These are phyloP conservation scores for Capreolus pygargus DNA, from an alignment of 2,113 vertebrate genomes.

Conservation along the genomic window DNA sequence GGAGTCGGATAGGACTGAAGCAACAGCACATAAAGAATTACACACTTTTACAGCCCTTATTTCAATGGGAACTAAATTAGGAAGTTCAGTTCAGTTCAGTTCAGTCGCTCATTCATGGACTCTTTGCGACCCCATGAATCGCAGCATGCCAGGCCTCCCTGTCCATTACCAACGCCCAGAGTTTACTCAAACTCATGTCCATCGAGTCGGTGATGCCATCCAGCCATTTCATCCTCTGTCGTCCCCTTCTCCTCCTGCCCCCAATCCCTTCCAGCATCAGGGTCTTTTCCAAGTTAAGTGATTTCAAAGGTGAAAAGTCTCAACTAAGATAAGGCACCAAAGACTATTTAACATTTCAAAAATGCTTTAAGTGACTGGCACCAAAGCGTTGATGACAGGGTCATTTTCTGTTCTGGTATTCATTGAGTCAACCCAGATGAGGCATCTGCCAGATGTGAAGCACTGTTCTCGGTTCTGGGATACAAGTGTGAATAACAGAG, in stretches of 20 bases:
- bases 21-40: background rate
- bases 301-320: background rate
- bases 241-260: no score
- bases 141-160: no score
- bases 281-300: background rate
- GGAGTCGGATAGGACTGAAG: fast-evolving
- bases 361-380: background rate
- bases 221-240: no score
- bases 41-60: background rate
- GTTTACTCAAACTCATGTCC: no score
- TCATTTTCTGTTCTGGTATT: background rate
- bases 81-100: background rate
- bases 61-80: background rate
- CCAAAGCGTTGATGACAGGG: background rate
- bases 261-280: no score
- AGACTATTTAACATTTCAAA: background rate
- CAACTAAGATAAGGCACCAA: background rate
- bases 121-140: no score
- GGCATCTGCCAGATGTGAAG: background rate
- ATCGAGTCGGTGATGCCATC: no score
- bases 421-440: background rate
- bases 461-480: background rate
- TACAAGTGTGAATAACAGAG: background rate
- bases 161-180: no score
- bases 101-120: no score